phyloP scores from a whole-genome alignment of 2,797 vertebrate species.

The Hippocampus kuda region DNA sequence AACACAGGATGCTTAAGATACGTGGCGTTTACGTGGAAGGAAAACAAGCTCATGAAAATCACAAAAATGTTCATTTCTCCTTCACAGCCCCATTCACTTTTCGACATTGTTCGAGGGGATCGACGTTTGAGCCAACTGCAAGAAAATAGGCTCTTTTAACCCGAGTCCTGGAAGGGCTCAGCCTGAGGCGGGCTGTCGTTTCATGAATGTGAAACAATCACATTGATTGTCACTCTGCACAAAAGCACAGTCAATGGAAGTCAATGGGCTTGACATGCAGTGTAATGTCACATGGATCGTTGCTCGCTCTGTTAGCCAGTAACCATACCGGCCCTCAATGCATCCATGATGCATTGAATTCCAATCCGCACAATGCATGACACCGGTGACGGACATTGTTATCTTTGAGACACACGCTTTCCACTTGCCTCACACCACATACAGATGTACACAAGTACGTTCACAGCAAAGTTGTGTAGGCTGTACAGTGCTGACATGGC shows the following conservation, averaged over 20 bases:
- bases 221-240: constrained; percentile 40
- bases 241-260: constrained; percentile 45
- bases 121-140: constrained; percentile 31
- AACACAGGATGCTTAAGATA: not conserved
- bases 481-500: constrained; percentile 1
- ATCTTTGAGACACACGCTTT: constrained; percentile 17
- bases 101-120: constrained; percentile 29
- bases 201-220: constrained; percentile 23
- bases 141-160: constrained; percentile 30
- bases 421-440: constrained; percentile 4
- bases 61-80: constrained; percentile 21
- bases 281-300: constrained; percentile 40
- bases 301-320: constrained; percentile 45
- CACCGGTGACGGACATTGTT: constrained; percentile 21
- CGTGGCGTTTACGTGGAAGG: not conserved
- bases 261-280: constrained; percentile 47
- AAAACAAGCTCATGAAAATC: constrained; percentile 5
- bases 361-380: constrained; percentile 41
- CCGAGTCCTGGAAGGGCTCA: constrained; percentile 32
- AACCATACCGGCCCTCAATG: constrained; percentile 37
- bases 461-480: constrained; percentile 4
- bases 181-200: constrained; percentile 17
- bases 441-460: constrained; percentile 5
- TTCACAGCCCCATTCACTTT: constrained; percentile 15
- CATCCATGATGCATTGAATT: constrained; percentile 45